A percentile compares a stretch with the other conserved stretches of the same genome.
These are phyloP conservation scores for Silurus aristotelis DNA, from an alignment of 2,797 vertebrate genomes.

Conservation along the genomic window DNA sequence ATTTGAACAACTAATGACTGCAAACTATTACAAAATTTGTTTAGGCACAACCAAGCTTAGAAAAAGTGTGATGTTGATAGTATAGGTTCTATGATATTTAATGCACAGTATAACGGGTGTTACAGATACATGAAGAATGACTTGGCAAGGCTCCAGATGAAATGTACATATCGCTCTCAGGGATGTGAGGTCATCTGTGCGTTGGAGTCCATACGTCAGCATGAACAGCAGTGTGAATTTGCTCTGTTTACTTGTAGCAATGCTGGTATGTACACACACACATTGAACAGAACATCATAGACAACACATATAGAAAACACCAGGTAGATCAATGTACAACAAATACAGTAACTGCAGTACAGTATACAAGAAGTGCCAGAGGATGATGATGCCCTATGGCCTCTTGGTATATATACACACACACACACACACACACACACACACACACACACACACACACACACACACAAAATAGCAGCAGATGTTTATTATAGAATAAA, in stretches of 20 bases:
- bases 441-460: constrained; percentile 14
- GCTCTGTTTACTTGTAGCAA: constrained; percentile 80
- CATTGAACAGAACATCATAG: background rate
- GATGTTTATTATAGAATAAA: constrained; percentile 5
- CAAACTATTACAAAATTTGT: background rate
- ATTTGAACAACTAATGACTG: background rate
- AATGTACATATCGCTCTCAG: constrained; percentile 79
- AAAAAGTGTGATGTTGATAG: background rate
- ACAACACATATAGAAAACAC: background rate
- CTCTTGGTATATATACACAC: background rate
- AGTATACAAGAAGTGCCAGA: constrained; percentile 8
- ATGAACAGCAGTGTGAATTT: constrained; percentile 86
- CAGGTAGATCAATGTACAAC: background rate
- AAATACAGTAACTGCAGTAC: background rate
- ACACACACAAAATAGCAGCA: constrained; percentile 9
- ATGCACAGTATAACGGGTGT: background rate
- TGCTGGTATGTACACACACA: constrained; percentile 68
- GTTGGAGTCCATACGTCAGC: constrained; percentile 83
- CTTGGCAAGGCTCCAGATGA: constrained; percentile 85
- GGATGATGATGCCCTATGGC: background rate
- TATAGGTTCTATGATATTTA: background rate
- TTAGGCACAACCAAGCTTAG: background rate
- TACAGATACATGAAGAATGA: constrained; percentile 90
- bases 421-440: constrained; percentile 8
- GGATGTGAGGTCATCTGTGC: constrained; percentile 85